Base-by-base conservation (phyloP, 2,797 vertebrate genomes). In the Sarcoramphus papa region DNA sequence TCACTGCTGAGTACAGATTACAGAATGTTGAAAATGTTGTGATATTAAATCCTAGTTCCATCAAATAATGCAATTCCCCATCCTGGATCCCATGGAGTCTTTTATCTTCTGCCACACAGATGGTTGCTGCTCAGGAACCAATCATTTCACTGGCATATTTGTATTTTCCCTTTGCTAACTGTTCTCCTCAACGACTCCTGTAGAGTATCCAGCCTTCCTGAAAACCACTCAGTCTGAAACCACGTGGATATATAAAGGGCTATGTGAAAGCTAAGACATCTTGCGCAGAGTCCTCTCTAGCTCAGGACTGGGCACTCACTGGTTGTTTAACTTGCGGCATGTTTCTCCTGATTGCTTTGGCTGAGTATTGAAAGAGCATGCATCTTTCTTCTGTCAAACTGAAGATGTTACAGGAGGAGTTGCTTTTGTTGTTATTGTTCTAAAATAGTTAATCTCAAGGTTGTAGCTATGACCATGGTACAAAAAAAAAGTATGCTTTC, bases 201-300 rank as follows among this genome's bases (percentile, higher is more conserved):
- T 24, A 43, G 12, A 80, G 10, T 45, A 56, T 17, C 9, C 40
- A 88, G 15, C 7, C 14, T 51, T 86, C 30, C 19, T 47, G 23
- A 75, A 91, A 78, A 60, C 21, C 4, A 47, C 9, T 7, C 31
- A 18, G 2, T 45, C 31, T 60, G 45, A 91, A 94, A 63, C 10
- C 9, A 33, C 0, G 0, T 45, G 67, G 7, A 21, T 50, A 43
- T 33, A 40, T 14, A 68, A 40, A 63, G 22, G 9, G 7, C 10
- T 40, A 28, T 4, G 7, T 33, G 22, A 79, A 89, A 78, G 12
- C 15, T 23, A 56, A 54, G 20, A 10, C 11, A 56, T 9, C 23
- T 75, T 62, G 50, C 3, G 3, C 14, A 50, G 15, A 6, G 8
- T 27, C 18, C 19, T 62, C 23, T 43, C 21, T 40, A 64, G 41